Conservation (phyloP, 1,140 invertebrate genomes). For the Danaus melanippus region DNA sequence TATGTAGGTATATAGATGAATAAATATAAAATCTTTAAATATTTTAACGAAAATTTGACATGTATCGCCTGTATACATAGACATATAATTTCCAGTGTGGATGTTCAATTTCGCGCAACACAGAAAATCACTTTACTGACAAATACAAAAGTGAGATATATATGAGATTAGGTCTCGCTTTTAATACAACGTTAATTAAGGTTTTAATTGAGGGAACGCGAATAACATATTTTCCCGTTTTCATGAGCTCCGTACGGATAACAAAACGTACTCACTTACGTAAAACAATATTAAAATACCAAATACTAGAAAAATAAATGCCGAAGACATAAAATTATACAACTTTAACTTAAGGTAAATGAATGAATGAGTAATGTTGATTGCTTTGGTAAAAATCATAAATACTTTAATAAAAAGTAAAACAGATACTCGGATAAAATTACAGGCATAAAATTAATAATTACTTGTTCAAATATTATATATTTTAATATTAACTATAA, state of each 20-base stretch:
- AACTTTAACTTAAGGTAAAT: too few relatives aligned
- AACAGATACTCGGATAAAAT: too few relatives aligned
- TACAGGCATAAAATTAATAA: too few relatives aligned
- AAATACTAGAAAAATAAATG: too few relatives aligned
- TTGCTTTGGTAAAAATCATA: too few relatives aligned
- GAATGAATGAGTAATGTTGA: too few relatives aligned
- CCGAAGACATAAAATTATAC: too few relatives aligned
- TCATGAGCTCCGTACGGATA: constrained; percentile 35
- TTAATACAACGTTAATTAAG: constrained; percentile 63
- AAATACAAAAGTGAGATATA: constrained; percentile 41
- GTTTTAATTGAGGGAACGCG: constrained; percentile 60
- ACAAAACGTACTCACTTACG: constrained; percentile 12
- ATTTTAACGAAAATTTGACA: constrained; percentile 7
- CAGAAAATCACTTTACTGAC: constrained; percentile 22
- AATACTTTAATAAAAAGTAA: too few relatives aligned
- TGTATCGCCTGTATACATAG: too few relatives aligned
- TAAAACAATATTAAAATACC: neutral
- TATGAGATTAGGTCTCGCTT: constrained; percentile 56
- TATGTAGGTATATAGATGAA: too few relatives aligned
- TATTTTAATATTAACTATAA: too few relatives aligned
- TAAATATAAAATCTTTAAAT: constrained; percentile 4
- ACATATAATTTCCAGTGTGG: neutral
- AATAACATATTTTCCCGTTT: constrained; percentile 58
- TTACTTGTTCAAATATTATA: too few relatives aligned
- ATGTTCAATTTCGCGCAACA: neutral